Base-by-base conservation (phyloP, 1,140 invertebrate genomes). In the Aradophagus sp. region DNA sequence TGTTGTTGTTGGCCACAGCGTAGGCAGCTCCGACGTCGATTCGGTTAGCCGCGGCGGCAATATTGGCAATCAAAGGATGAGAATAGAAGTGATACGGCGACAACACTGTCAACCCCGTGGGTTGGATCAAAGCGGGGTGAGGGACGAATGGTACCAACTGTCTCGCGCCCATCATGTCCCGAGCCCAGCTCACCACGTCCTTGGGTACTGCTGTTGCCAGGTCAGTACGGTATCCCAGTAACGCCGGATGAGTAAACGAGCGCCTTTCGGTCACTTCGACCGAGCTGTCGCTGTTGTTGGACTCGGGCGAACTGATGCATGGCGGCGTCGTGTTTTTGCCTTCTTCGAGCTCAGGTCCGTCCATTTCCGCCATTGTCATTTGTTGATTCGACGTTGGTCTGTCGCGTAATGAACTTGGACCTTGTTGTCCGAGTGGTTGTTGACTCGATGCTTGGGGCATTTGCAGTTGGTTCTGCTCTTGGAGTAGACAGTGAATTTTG, bases 401-500 rank as follows among this genome's bases (percentile, higher is more conserved):
- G 1, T 38, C 20, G 7, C 26, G 45, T 0, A 52, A 15, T 6
- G 35, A 15, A n/a, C 12, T 44, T 3, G 29, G 4, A 5, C 39
- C 31, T 5, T 56, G 52, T 10, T 44, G 31, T 1, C 29, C 13
- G 1, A 35, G 5, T 5, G 39, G 10, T n/a, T n/a, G n/a, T n/a
- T n/a, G n/a, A n/a, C n/a, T n/a, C n/a, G n/a, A n/a, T n/a, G n/a
- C n/a, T n/a, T n/a, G n/a, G n/a, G n/a, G n/a, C n/a, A n/a, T n/a
- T n/a, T n/a, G n/a, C n/a, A n/a, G n/a, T n/a, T n/a, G n/a, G 84
- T 91, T 89, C 53, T 92, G 91, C 63, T 93, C 91, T 76, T 93
- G 91, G 0, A 96, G 88, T 0, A 96, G 87, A 75, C 94, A 96
- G 80, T 96, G 94, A 55, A 95, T 95, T 84, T 97, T 96, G 88